These are phyloP conservation scores for Eugnorisma glareosa DNA, from an alignment of 2,888 invertebrate species.

Conservation along the genomic window DNA sequence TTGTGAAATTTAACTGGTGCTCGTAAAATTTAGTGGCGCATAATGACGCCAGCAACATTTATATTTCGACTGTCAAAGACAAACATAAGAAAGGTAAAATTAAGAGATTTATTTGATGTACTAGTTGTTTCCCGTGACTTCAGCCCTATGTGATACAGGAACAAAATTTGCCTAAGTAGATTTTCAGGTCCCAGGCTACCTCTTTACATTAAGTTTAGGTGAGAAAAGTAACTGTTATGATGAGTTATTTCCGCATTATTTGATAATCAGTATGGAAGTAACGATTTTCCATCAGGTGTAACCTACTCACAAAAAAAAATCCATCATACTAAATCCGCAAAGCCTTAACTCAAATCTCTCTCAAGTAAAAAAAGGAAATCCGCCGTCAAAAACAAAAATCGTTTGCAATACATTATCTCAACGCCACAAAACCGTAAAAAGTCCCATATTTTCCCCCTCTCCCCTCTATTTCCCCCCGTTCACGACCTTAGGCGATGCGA, in stretches of 20 bases:
- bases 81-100: not conserved
- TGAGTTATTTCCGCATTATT: not conserved
- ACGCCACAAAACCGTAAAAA: constrained; percentile 60
- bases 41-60: not conserved
- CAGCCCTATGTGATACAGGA: not conserved
- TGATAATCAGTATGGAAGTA: not conserved
- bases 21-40: not conserved
- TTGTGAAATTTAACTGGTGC: not conserved
- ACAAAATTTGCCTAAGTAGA: not conserved
- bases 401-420: constrained; percentile 52
- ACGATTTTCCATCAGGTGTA: not conserved
- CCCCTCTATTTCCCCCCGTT: not conserved
- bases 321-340: not conserved
- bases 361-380: constrained; percentile 21
- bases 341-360: constrained; percentile 40
- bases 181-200: not conserved
- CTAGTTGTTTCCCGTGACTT: not conserved
- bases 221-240: not conserved
- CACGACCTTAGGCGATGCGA: not conserved
- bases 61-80: not conserved
- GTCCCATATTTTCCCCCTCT: constrained; percentile 45
- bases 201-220: not conserved
- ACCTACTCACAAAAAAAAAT: not conserved
- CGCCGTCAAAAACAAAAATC: constrained; percentile 56
- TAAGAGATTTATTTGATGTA: not conserved